Evolutionary conservation across 1,140 invertebrate genomes (phyloP).

Genomic region (Colletes latitarsis): DNA sequence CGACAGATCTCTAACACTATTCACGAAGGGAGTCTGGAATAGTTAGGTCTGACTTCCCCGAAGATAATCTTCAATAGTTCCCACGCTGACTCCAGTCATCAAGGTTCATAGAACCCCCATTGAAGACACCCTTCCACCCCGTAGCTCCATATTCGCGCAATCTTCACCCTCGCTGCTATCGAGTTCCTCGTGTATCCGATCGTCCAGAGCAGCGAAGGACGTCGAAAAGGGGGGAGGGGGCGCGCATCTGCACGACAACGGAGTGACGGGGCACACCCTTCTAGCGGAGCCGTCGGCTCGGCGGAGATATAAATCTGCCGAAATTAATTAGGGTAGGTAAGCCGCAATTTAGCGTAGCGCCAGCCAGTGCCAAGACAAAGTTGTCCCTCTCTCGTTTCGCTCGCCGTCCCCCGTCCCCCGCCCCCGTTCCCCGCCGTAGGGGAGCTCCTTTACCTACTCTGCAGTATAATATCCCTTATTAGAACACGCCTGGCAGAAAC

Average conservation of each 20-base stretch:
- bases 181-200: background rate
- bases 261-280: slow-evolving; percentile 4
- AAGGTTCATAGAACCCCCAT: background rate
- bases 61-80: background rate
- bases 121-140: background rate
- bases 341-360: slow-evolving; percentile 71
- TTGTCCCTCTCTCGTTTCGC: slow-evolving; percentile 45
- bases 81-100: background rate
- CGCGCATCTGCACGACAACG: slow-evolving; percentile 13
- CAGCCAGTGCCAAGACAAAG: slow-evolving; percentile 59
- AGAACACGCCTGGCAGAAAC: slow-evolving; percentile 65
- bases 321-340: slow-evolving; percentile 75
- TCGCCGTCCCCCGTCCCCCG: slow-evolving; percentile 21
- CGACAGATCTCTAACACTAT: too few relatives aligned
- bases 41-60: background rate
- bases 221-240: background rate
- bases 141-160: background rate
- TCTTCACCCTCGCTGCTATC: background rate
- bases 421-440: background rate
- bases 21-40: too few relatives aligned
- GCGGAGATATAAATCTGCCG: slow-evolving; percentile 65
- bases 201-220: background rate
- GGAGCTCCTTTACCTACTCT: slow-evolving; percentile 28
- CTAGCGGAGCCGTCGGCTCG: slow-evolving; percentile 22
- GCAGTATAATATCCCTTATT: slow-evolving; percentile 74